phyloP scores from a whole-genome alignment of 2,797 vertebrate genomes.

The Bovichtus diacanthus region DNA sequence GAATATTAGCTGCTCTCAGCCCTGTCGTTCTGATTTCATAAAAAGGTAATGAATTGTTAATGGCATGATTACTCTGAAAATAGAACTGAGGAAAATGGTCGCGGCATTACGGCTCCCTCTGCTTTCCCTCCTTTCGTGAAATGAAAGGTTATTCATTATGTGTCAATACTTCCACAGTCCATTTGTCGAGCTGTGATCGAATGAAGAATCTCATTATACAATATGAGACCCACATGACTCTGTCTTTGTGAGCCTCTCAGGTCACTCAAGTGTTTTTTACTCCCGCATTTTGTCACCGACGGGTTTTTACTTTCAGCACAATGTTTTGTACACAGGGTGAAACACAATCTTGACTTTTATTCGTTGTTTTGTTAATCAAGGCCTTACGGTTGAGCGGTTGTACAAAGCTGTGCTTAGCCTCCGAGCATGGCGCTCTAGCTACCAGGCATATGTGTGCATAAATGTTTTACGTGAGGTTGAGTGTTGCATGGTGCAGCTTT shows the following conservation, averaged over 20 bases:
- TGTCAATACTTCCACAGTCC: conserved; percentile 60
- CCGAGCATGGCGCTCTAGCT: neutral
- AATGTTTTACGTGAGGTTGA: neutral
- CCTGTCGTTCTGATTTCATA: conserved; percentile 59
- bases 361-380: conserved; percentile 18
- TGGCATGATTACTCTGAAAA: conserved; percentile 69
- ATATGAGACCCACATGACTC: conserved; percentile 56
- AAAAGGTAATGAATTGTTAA: conserved; percentile 78
- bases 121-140: conserved; percentile 44
- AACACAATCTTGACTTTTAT: conserved; percentile 28
- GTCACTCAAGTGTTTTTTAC: conserved; percentile 42
- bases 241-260: conserved; percentile 37
- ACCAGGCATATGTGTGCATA: neutral
- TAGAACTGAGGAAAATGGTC: conserved; percentile 62
- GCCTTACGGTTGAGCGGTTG: neutral
- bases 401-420: conserved; percentile 12
- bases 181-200: conserved; percentile 66
- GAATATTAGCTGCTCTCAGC: conserved; percentile 66
- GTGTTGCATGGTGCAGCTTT: neutral
- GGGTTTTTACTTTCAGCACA: conserved; percentile 21
- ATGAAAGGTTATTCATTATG: conserved; percentile 65
- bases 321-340: conserved; percentile 26
- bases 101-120: conserved; percentile 46
- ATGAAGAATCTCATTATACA: conserved; percentile 61
- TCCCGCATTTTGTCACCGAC: conserved; percentile 9